Percentiles rank a stretch among this genome's conserved stretches.
Conservation (phyloP, 2,888 invertebrate genomes). For the Operophtera brumata region DNA sequence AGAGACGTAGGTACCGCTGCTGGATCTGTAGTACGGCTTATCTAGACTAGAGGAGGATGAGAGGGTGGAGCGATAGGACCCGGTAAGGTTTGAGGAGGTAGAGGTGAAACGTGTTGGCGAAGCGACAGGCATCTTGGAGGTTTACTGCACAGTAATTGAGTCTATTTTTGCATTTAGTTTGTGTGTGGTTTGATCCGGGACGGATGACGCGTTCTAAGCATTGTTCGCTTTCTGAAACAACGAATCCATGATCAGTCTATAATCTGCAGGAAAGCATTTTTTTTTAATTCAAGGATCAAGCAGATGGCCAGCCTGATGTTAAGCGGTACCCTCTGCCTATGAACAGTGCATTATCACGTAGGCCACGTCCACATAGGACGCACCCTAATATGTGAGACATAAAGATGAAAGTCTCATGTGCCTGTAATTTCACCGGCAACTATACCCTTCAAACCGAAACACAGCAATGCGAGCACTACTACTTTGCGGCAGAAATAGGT, state of each 20-base stretch:
- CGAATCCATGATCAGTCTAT: neutral
- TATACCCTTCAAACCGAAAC: too few relatives aligned
- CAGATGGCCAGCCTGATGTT: too few relatives aligned
- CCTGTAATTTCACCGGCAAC: too few relatives aligned
- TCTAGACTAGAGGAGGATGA: slow-evolving; percentile 74
- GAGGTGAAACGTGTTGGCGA: slow-evolving; percentile 77
- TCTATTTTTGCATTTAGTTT: slow-evolving; percentile 21
- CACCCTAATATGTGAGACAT: too few relatives aligned
- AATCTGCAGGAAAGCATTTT: neutral
- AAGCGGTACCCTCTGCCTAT: too few relatives aligned
- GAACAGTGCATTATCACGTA: too few relatives aligned
- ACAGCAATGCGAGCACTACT: too few relatives aligned
- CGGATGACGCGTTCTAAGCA: slow-evolving; percentile 67
- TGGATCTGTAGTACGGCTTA: slow-evolving; percentile 76
- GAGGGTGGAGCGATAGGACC: slow-evolving; percentile 72
- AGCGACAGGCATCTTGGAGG: slow-evolving; percentile 78
- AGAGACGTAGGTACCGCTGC: slow-evolving; percentile 68
- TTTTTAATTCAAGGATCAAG: too few relatives aligned
- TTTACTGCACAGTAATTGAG: neutral
- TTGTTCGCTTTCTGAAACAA: slow-evolving; percentile 60
- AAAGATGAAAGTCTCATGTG: too few relatives aligned
- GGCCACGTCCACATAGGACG: too few relatives aligned
- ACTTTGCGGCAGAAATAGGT: too few relatives aligned
- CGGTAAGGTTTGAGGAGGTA: slow-evolving; percentile 69
- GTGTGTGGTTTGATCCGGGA: slow-evolving; percentile 53